Evolutionary conservation across 2,888 invertebrate genomes (phyloP).

Genomic region (Gisinianus flammeolus): DNA sequence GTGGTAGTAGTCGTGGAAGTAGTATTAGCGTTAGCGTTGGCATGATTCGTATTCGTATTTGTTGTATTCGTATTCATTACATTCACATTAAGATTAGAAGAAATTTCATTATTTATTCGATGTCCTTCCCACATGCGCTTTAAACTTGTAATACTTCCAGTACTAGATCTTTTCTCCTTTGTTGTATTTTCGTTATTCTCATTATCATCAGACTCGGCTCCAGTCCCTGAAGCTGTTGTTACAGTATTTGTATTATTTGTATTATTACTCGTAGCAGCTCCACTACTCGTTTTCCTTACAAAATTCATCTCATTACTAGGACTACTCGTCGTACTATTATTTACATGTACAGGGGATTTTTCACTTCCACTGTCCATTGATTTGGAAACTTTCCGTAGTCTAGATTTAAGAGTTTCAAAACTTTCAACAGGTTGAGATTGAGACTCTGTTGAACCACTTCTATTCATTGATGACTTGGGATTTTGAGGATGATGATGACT

Average conservation of each 20-base stretch:
- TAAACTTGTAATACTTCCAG: slow-evolving; percentile 89
- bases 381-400: slow-evolving; percentile 75
- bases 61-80: slow-evolving; percentile 8
- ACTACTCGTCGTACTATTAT: slow-evolving; percentile 10
- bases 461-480: slow-evolving; percentile 4
- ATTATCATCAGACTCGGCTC: slow-evolving; percentile 45
- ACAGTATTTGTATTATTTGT: not conserved
- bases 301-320: not conserved
- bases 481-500: not conserved
- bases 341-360: slow-evolving; percentile 56
- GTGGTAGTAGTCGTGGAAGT: slow-evolving; percentile 1
- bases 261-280: slow-evolving; percentile 9
- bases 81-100: slow-evolving; percentile 17
- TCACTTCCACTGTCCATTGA: slow-evolving; percentile 39
- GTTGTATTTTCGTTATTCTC: slow-evolving; percentile 63
- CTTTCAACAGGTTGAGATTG: slow-evolving; percentile 47
- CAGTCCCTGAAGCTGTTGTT: slow-evolving; percentile 34
- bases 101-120: slow-evolving; percentile 25
- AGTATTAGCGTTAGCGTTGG: slow-evolving; percentile 5
- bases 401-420: slow-evolving; percentile 71
- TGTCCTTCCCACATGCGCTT: slow-evolving; percentile 88
- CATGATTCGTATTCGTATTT: slow-evolving; percentile 8
- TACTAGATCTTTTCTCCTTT: slow-evolving; percentile 86
- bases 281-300: slow-evolving; percentile 15
- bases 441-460: slow-evolving; percentile 9